These are phyloP conservation scores for Gymnodraco acuticeps DNA, from an alignment of 2,797 vertebrate species.

Conservation along the genomic window DNA sequence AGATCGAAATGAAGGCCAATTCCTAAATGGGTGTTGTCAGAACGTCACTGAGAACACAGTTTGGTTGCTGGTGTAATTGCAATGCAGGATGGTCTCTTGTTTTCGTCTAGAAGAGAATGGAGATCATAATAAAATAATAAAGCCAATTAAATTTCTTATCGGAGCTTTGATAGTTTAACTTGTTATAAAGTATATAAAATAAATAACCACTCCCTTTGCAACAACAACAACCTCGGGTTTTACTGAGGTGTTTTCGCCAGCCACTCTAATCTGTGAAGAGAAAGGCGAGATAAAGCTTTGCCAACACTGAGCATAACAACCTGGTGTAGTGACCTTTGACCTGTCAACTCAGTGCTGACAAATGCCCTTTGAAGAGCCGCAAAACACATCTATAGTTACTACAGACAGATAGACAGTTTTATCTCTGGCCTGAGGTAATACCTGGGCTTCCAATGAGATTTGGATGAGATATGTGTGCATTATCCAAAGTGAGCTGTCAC, in stretches of 20 bases:
- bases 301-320: constrained; percentile 29
- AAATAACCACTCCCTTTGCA: background rate
- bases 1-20: too few relatives aligned
- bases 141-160: background rate
- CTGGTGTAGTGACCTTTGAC: constrained; percentile 63
- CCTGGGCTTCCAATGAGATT: background rate
- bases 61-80: too few relatives aligned
- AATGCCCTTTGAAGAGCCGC: constrained; percentile 23
- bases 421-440: constrained; percentile 19
- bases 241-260: constrained; percentile 15
- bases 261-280: constrained; percentile 5
- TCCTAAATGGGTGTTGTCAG: too few relatives aligned
- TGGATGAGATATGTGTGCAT: too few relatives aligned
- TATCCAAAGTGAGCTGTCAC: too few relatives aligned
- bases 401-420: background rate
- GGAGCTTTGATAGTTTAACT: background rate
- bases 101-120: background rate
- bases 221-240: constrained; percentile 24
- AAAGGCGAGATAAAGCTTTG: constrained; percentile 39
- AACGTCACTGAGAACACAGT: too few relatives aligned
- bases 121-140: background rate
- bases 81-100: too few relatives aligned
- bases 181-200: background rate
- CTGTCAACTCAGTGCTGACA: constrained; percentile 34
- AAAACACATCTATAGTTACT: background rate